Conservation (phyloP, 2,113 vertebrate species). For the Cebidichthys violaceus region DNA sequence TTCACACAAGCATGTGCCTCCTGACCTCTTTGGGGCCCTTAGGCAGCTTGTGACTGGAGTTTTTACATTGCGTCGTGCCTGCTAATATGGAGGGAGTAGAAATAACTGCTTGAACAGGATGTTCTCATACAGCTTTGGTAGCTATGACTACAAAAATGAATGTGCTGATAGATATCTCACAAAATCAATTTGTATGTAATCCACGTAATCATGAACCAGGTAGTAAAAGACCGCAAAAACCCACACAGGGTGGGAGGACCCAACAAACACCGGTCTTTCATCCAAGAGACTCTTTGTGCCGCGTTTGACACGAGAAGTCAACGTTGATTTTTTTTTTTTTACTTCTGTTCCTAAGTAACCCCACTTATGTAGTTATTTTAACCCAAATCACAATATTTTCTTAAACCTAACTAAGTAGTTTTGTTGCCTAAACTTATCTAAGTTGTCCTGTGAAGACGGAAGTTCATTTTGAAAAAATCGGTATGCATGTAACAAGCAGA, state of each 20-base stretch:
- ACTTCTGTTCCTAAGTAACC: background rate
- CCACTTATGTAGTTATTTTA: background rate
- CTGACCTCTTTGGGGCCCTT: conserved; percentile 15
- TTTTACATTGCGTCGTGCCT: background rate
- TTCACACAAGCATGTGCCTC: conserved; percentile 5
- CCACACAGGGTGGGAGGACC: no score
- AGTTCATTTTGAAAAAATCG: background rate
- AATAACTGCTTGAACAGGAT: no score
- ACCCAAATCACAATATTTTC: background rate
- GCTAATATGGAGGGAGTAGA: background rate
- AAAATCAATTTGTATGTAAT: no score
- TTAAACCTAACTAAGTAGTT: no score
- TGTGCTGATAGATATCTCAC: background rate
- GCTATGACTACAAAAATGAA: background rate
- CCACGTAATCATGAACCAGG: no score
- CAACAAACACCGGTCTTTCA: no score
- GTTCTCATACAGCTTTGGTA: background rate
- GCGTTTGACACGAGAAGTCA: no score
- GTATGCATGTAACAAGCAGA: no score
- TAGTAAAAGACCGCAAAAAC: no score
- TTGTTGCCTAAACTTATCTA: no score
- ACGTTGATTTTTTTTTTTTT: no score
- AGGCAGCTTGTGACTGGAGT: conserved; percentile 9
- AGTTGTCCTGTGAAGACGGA: background rate
- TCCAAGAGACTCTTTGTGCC: no score